Evolutionary conservation across 2,797 vertebrate genomes (phyloP).

Genomic region (Dendrocincla fuliginosa): DNA sequence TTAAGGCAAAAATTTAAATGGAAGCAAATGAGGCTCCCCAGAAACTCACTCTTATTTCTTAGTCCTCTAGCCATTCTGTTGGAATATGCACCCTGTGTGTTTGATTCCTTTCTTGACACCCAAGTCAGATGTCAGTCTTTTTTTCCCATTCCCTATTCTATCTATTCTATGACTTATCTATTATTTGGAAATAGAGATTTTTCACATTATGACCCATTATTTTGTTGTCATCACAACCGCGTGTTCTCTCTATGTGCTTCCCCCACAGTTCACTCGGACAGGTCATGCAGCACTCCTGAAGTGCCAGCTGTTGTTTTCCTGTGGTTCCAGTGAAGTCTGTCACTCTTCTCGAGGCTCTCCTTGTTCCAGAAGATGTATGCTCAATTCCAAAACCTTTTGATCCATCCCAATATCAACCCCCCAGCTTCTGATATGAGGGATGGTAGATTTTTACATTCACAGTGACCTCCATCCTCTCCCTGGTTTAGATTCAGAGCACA

Average conservation of each 20-base stretch:
- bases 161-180: neutral
- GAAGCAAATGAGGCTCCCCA: neutral
- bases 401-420: neutral
- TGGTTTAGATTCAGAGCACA: neutral
- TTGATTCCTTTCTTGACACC: neutral
- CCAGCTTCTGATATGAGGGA: accelerated
- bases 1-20: neutral
- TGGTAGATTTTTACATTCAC: neutral
- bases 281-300: neutral
- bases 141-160: neutral
- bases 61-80: neutral
- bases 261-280: neutral
- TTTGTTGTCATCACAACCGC: accelerated
- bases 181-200: neutral
- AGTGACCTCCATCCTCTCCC: neutral
- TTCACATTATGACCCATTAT: neutral
- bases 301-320: neutral
- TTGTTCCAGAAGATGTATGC: neutral
- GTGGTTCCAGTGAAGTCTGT: neutral
- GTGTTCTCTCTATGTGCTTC: neutral
- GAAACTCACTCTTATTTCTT: neutral
- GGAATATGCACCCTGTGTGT: too few relatives aligned
- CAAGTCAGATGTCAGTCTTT: neutral
- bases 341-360: neutral
- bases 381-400: neutral